phyloP scores from a whole-genome alignment of 2,113 vertebrate species.

The Dipodomys stephensi region DNA sequence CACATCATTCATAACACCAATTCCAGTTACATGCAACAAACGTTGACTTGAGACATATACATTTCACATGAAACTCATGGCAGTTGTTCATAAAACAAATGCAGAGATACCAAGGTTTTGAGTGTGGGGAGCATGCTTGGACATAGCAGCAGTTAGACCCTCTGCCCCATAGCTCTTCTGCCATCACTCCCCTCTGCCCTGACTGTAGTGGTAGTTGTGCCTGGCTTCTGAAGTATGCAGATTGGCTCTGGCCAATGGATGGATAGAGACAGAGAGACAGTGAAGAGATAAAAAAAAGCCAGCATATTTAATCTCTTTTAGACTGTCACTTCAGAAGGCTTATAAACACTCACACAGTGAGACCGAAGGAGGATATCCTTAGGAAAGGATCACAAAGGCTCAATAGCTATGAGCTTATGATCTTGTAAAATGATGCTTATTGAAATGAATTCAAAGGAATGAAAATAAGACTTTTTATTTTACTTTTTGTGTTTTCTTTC shows the following conservation, averaged over 20 bases:
- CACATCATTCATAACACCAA: background rate
- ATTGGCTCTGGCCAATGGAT: fast-evolving
- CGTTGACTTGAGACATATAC: background rate
- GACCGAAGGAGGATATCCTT: no score
- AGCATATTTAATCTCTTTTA: background rate
- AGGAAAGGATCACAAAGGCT: no score
- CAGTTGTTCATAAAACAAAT: background rate
- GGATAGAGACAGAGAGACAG: background rate
- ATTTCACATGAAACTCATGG: constrained; percentile 19
- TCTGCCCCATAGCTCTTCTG: background rate
- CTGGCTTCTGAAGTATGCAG: background rate
- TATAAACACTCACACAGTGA: no score
- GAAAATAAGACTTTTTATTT: no score
- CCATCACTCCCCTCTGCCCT: background rate
- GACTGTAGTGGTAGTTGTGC: background rate
- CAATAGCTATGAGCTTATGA: no score
- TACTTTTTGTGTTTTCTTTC: no score
- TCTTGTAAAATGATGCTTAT: no score
- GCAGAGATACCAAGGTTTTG: background rate
- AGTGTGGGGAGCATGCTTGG: background rate
- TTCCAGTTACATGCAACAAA: background rate
- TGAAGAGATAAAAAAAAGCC: background rate
- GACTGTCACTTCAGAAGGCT: no score
- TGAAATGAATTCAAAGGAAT: no score
- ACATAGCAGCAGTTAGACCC: background rate